phyloP scores from a whole-genome alignment of 2,797 vertebrate species.

The Sebastolobus altivelis region DNA sequence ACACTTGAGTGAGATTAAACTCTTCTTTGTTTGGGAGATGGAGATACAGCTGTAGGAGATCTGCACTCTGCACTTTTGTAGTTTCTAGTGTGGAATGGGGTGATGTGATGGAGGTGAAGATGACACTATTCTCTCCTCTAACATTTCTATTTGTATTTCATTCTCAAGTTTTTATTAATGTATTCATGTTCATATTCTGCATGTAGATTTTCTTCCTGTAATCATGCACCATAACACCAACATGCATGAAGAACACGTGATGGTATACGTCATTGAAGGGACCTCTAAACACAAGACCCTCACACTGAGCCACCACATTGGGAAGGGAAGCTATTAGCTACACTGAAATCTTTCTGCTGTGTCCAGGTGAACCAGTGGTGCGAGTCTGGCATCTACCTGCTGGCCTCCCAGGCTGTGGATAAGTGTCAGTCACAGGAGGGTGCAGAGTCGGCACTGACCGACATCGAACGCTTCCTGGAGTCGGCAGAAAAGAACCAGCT shows the following conservation, averaged over 20 bases:
- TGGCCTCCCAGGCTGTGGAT: slow-evolving; percentile 96
- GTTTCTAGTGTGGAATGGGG: not conserved
- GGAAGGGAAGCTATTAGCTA: not conserved
- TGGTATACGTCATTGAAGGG: not conserved
- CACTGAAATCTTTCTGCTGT: not conserved
- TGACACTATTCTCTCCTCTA: not conserved
- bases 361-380: slow-evolving; percentile 94
- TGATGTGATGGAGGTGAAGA: not conserved
- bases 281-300: not conserved
- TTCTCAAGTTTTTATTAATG: not conserved
- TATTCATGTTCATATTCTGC: not conserved
- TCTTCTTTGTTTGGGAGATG: too few relatives aligned
- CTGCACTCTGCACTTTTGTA: too few relatives aligned
- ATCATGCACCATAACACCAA: too few relatives aligned
- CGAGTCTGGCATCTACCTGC: slow-evolving; percentile 94
- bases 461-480: slow-evolving; percentile 91
- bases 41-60: too few relatives aligned
- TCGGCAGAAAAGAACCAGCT: slow-evolving; percentile 89
- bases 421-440: slow-evolving; percentile 98
- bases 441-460: slow-evolving; percentile 90
- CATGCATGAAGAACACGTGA: not conserved
- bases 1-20: too few relatives aligned
- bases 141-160: not conserved
- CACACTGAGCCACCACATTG: not conserved
- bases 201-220: not conserved